phyloP scores from a whole-genome alignment of 2,888 invertebrate species.

The Hirtodrosophila alboralis region DNA sequence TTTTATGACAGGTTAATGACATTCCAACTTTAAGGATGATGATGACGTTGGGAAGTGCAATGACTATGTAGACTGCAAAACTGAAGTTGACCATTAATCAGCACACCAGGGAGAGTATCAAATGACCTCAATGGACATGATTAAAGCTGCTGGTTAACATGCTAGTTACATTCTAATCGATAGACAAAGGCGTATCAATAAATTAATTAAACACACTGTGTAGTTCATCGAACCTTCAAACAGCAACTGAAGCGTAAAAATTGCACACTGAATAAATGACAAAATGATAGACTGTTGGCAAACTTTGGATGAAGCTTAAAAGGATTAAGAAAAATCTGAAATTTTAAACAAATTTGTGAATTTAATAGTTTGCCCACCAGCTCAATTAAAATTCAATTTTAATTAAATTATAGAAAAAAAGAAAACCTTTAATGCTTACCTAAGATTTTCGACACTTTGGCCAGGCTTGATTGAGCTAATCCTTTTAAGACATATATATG shows the following conservation, averaged over 20 bases:
- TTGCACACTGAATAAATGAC: constrained; percentile 20
- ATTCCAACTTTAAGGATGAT: too few species aligned
- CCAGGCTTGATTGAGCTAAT: too few species aligned
- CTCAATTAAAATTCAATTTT: too few species aligned
- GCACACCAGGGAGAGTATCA: constrained; percentile 14
- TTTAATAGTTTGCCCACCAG: too few species aligned
- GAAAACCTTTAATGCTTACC: too few species aligned
- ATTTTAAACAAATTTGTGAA: too few species aligned
- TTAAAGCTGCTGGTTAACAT: constrained; percentile 23
- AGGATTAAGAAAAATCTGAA: too few species aligned
- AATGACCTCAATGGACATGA: constrained; percentile 65
- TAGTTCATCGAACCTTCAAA: constrained; percentile 77
- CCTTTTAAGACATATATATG: too few species aligned
- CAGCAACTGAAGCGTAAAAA: constrained; percentile 42
- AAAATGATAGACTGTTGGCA: neutral
- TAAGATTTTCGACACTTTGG: too few species aligned
- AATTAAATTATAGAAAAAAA: too few species aligned
- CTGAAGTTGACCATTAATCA: constrained; percentile 40
- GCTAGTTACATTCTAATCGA: constrained; percentile 20
- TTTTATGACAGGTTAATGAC: constrained; percentile 80
- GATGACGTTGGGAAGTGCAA: constrained; percentile 28
- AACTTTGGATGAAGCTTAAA: neutral
- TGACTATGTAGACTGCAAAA: constrained; percentile 17
- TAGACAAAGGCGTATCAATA: constrained; percentile 66
- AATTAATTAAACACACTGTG: constrained; percentile 71